These are phyloP conservation scores for Centroberyx gerrardi DNA, from an alignment of 2,797 vertebrate genomes.

Conservation along the genomic window DNA sequence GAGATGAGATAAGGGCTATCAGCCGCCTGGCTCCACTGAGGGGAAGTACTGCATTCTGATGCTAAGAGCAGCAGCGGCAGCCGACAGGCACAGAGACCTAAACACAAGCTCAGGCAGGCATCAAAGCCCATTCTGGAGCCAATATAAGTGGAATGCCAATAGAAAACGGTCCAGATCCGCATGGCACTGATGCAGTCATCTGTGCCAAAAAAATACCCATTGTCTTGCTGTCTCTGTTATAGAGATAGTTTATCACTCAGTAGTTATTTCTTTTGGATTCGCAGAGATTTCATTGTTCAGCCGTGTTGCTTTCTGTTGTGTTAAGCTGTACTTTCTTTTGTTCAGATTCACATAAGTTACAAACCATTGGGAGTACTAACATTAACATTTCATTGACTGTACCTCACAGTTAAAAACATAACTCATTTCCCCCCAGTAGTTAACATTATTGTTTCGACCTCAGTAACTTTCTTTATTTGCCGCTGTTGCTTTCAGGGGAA, in stretches of 20 bases:
- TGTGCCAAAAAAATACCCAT: slow-evolving; percentile 52
- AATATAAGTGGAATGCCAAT: slow-evolving; percentile 70
- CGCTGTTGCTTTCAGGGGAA: slow-evolving; percentile 81
- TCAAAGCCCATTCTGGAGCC: slow-evolving; percentile 62
- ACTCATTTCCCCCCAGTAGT: slow-evolving; percentile 74
- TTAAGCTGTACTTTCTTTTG: slow-evolving; percentile 56
- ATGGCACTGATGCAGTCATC: slow-evolving; percentile 63
- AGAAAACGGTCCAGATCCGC: slow-evolving; percentile 61
- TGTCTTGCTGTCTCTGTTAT: background rate
- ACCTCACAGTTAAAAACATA: slow-evolving; percentile 59
- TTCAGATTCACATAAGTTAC: slow-evolving; percentile 41
- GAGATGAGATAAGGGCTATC: slow-evolving; percentile 85
- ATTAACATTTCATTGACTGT: slow-evolving; percentile 59
- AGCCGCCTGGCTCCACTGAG: slow-evolving; percentile 76
- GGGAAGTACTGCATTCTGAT: slow-evolving; percentile 75
- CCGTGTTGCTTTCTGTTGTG: slow-evolving; percentile 26
- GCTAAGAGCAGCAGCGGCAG: slow-evolving; percentile 62
- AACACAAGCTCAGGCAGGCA: slow-evolving; percentile 61
- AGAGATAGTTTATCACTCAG: slow-evolving; percentile 59
- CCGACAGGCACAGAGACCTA: slow-evolving; percentile 58
- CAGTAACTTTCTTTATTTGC: slow-evolving; percentile 83
- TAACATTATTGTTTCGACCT: slow-evolving; percentile 81
- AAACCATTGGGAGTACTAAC: slow-evolving; percentile 53
- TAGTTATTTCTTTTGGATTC: slow-evolving; percentile 56
- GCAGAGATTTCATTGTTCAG: slow-evolving; percentile 25